Evolutionary conservation across 1,140 invertebrate species (phyloP), one percentile per base, ranked within the genome.

Genomic region (Meloidogyne floridensis): DNA sequence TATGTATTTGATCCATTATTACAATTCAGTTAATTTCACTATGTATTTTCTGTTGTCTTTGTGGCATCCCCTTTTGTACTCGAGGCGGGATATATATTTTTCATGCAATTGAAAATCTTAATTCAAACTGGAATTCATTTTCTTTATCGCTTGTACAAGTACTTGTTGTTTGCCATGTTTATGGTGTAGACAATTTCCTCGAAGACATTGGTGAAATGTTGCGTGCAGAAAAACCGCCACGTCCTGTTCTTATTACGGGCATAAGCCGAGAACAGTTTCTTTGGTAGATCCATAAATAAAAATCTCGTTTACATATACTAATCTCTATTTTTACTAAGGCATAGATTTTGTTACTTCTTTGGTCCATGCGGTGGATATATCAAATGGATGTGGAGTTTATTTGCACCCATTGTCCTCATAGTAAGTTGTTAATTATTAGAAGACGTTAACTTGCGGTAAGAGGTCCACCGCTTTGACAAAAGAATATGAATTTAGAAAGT

Each of bases 121-220:
- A 89, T 59, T 87, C 87, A n/a, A 88, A 88, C 69, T 88, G 87
- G 87, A 89, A 88, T 72, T 86, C 87, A 9, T 88, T 89, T 69
- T 89, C 87, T 8, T 74, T 88, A 11, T 77, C 79, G 0, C 54
- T 88, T 10, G 78, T 87, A 10, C 81, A 85, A 75, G 81, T 88
- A 2, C 69, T 88, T 20, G 72, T 88, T 54, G 87, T 88, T 42
- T 89, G 87, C 77, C 87, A 87, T 70, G 82, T 85, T 6, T 89
- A 88, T 70, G 87, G 87, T 69, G 85, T 88, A 18, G 82, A 88
- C 54, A 88, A 88, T 47, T 88, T 89, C 71, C 53, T 88, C 18
- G 87, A 89, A 56, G 87, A 89, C 75, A 87, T 88, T 71, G 73
- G 80, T 54, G 82, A 81, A 59, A 88, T 88, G 87, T 71, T 88